Base-by-base conservation (phyloP, 2,888 invertebrate genomes). In the Hypselothyrea guttata region DNA sequence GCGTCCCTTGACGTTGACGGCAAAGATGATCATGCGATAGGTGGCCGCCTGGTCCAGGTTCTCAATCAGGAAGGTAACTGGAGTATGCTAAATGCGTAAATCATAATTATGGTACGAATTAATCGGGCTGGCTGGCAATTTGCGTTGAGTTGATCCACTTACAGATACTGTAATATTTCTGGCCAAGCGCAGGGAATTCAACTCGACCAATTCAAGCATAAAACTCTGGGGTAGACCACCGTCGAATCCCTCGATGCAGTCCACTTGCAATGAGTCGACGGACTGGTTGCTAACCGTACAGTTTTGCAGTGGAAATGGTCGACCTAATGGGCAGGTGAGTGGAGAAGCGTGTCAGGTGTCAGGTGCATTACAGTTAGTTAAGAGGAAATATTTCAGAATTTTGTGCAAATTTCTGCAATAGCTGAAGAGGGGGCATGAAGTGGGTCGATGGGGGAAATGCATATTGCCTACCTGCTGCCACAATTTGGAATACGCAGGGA, bases 201-300 rank as follows among this genome's bases (percentile, higher is more conserved):
- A 88, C 86, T 95, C 95, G 46, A 95, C 91, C 48, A 96, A 91
- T 88, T 96, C 95, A 93, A 96, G 93, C 65, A 95, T 92, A 90
- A 97, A 97, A 83, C 93, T 94, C 90, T 97, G 97, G 2, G 96
- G 96, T 41, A 97, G 91, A 7, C 96, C 96, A 40, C 96, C 96
- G 84, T 96, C 95, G 90, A 96, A 96, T 82, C 95, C 95, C 90
- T 96, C 96, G 51, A 94, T 92, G 89, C 97, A 97, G 73, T 96
- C 96, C 44, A 97, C 95, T 88, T 94, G 94, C 57, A 97, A 88
- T 0, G 96, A 94, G 87, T 96, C 95, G 67, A 93, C 92, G 53
- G 96, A 97, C 90, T 96, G 95, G 90, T 97, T 97, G 53, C 94
- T 94, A 28, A 97, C 93, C n/a, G 95, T 93, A 90, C 97, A 97